Evolutionary conservation across 2,888 invertebrate species (phyloP).

Genomic region (Hyposoter dolosus): DNA sequence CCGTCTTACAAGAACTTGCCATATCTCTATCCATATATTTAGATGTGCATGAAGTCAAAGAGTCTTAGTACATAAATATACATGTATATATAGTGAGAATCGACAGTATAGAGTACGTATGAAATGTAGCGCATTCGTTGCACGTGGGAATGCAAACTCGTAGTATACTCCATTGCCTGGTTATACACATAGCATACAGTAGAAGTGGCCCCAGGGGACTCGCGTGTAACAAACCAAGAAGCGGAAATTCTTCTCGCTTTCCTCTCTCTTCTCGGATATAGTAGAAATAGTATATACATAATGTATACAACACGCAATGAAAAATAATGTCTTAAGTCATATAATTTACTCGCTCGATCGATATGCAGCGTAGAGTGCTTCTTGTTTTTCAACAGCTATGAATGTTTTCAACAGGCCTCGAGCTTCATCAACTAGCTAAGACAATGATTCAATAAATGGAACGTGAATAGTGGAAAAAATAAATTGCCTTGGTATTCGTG

Average conservation of each 20-base stretch:
- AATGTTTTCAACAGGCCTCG: not conserved
- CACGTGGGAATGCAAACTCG: conserved; percentile 67
- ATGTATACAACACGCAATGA: conserved; percentile 57
- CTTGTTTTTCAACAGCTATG: not conserved
- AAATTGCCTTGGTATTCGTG: not conserved
- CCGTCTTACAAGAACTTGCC: not conserved
- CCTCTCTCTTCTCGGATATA: conserved; percentile 40
- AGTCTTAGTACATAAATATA: not conserved
- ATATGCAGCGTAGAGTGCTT: conserved; percentile 19
- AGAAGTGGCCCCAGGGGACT: conserved; percentile 65
- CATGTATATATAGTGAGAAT: conserved; percentile 36
- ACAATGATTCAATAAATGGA: not conserved
- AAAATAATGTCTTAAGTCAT: conserved; percentile 64
- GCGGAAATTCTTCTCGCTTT: conserved; percentile 65
- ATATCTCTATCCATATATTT: not conserved
- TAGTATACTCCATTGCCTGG: conserved; percentile 43
- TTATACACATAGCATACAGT: conserved; percentile 34
- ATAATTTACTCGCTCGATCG: conserved; percentile 43
- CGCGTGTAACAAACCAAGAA: conserved; percentile 68
- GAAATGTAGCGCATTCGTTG: conserved; percentile 64
- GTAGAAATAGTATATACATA: conserved; percentile 42
- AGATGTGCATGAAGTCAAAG: not conserved
- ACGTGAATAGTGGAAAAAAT: not conserved
- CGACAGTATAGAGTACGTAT: conserved; percentile 51
- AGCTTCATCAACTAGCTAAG: not conserved